These are phyloP conservation scores for Drosophila silvestris DNA, from an alignment of 2,888 invertebrate genomes.

Conservation along the genomic window DNA sequence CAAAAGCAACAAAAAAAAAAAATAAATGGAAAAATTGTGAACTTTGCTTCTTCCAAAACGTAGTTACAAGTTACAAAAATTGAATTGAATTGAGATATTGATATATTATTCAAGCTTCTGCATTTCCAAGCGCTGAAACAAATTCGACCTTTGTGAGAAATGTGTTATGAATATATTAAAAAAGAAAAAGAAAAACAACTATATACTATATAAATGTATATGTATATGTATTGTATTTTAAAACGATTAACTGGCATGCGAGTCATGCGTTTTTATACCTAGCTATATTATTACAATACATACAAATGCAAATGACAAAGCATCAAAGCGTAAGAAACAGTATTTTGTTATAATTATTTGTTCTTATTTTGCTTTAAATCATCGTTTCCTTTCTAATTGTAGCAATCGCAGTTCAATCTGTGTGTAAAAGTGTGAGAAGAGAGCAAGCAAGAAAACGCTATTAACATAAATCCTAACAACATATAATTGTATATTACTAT, in stretches of 20 bases:
- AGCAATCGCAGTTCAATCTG: conserved; percentile 47
- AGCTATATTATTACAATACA: conserved; percentile 58
- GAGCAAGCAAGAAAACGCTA: conserved; percentile 62
- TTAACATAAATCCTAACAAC: conserved; percentile 71
- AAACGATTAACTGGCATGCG: conserved; percentile 51
- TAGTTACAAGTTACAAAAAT: conserved; percentile 53
- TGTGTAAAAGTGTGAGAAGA: conserved; percentile 15
- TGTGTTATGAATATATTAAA: conserved; percentile 33
- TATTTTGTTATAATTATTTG: conserved; percentile 73
- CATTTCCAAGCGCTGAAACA: conserved; percentile 46
- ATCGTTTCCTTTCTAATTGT: conserved; percentile 59
- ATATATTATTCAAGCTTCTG: conserved; percentile 54
- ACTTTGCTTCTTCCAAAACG: conserved; percentile 65
- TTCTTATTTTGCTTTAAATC: conserved; percentile 61
- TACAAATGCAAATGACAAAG: conserved; percentile 73
- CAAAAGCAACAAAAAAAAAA: conserved; percentile 22
- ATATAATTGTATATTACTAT: conserved; percentile 69
- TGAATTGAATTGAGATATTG: conserved; percentile 38
- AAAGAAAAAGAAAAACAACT: conserved; percentile 20
- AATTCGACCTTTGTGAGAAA: conserved; percentile 36
- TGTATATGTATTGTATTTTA: conserved; percentile 59
- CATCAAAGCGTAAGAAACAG: conserved; percentile 69
- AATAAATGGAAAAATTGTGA: conserved; percentile 40
- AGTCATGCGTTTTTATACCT: conserved; percentile 73
- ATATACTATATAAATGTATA: conserved; percentile 26